Base-by-base conservation (phyloP, 1,140 invertebrate species). In the Pseudomyrmex concolor region DNA sequence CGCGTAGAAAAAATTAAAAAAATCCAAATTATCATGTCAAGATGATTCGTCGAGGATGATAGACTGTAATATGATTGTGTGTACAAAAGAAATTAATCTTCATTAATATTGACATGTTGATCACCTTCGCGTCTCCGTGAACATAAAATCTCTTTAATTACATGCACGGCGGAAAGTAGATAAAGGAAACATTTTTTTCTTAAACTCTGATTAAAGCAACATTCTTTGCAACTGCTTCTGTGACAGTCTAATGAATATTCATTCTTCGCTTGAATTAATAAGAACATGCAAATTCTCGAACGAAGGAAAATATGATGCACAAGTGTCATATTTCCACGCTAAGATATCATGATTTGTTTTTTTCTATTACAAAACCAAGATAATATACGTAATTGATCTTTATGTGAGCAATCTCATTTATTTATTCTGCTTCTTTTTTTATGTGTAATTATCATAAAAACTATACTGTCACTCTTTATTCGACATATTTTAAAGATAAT, bases 161-260 rank as follows among this genome's bases (percentile, higher is more conserved):
- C 72, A 77, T 71, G 71, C 55, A 22, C 62, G 34, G 15, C 54
- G 59, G 12, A 62, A 84, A 68, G 22, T 34, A 54, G 25, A 84
- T 17, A 55, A 84, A 78, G 34, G 34, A 34, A 86, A 73, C 71
- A 67, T 67, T 64, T 84, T 73, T 84, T 84, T 57, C 68, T 80
- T 67, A 73, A 86, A 62, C 67, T 34, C 34, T 66, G 70, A 87
- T 87, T 87, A 87, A 77, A 77, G 62, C 60, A 81, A 48, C 85
- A 66, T 51, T 76, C 62, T 78, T 48, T 15, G 50, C 34, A 72
- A 72, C 43, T 74, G 59, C 50, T 48, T 43, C 22, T 34, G 15
- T 17, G 15, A 22, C 17, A 19, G 34, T n/a, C 25, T 17, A n/a
- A 84, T 87, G 74, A 84, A 87, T 86, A 87, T 86, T 87, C 73